Evolutionary conservation across 2,113 vertebrate species (phyloP).

Genomic region (Smithornis capensis): DNA sequence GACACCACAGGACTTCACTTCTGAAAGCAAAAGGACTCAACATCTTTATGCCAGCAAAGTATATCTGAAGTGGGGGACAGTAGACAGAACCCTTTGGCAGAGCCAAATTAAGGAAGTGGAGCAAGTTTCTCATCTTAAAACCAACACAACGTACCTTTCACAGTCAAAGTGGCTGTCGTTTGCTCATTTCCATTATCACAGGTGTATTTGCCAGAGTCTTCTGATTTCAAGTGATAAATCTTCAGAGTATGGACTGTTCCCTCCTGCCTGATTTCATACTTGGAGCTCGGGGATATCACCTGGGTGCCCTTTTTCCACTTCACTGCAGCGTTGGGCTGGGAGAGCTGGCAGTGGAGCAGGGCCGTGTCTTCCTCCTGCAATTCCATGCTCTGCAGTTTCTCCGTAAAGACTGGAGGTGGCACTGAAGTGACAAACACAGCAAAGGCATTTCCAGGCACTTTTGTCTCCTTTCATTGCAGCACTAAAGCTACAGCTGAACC

Average conservation of each 20-base stretch:
- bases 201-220: slow-evolving; percentile 77
- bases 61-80: not conserved
- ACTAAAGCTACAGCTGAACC: not conserved
- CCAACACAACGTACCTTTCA: slow-evolving; percentile 69
- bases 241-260: slow-evolving; percentile 66
- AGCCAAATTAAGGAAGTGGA: not conserved
- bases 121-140: not conserved
- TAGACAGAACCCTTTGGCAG: not conserved
- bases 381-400: slow-evolving; percentile 74
- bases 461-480: fast-evolving
- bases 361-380: slow-evolving; percentile 63
- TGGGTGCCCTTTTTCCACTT: slow-evolving; percentile 75
- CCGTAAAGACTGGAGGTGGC: slow-evolving; percentile 72
- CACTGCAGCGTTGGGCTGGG: slow-evolving; percentile 58
- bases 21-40: not conserved
- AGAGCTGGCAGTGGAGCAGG: slow-evolving; percentile 74
- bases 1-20: not conserved
- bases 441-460: not conserved
- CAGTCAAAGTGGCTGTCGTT: slow-evolving; percentile 72
- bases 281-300: slow-evolving; percentile 70
- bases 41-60: not conserved
- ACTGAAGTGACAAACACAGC: slow-evolving; percentile 50
- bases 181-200: slow-evolving; percentile 77
- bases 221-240: slow-evolving; percentile 68
- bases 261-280: slow-evolving; percentile 75